A percentile compares a stretch with the other conserved stretches of the same genome.
Conservation (phyloP, 2,888 invertebrate species). For the Epirrita christyi region DNA sequence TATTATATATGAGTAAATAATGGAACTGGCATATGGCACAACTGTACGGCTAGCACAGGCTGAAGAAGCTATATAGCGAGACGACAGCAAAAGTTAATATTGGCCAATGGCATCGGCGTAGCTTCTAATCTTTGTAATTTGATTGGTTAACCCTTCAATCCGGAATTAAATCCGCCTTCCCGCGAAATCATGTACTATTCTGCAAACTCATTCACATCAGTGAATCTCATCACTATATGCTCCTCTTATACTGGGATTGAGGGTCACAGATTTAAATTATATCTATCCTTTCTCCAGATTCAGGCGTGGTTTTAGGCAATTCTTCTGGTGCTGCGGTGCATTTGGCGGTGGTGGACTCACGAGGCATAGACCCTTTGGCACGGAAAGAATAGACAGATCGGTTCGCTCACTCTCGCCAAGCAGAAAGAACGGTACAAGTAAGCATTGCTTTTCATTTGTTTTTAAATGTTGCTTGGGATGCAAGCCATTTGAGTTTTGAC, state of each 20-base stretch:
- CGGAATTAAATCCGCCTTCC: too few relatives aligned
- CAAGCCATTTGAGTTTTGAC: background rate
- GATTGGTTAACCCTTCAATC: too few relatives aligned
- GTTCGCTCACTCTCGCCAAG: constrained; percentile 88
- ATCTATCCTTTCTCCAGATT: constrained; percentile 85
- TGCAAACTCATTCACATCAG: background rate
- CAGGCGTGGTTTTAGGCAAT: constrained; percentile 95
- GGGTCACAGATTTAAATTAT: background rate
- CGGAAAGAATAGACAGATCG: constrained; percentile 91
- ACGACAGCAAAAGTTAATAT: too few relatives aligned
- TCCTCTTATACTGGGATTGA: background rate
- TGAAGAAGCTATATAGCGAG: too few relatives aligned
- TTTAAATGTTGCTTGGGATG: background rate
- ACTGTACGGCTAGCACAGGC: too few relatives aligned
- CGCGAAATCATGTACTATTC: background rate
- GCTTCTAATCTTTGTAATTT: too few relatives aligned
- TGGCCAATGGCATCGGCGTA: too few relatives aligned
- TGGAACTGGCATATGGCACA: too few relatives aligned
- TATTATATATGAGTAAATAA: too few relatives aligned
- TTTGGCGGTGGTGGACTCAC: constrained; percentile 88
- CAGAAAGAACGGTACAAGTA: constrained; percentile 80
- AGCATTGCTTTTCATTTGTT: constrained; percentile 36
- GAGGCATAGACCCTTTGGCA: constrained; percentile 90
- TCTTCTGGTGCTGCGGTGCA: constrained; percentile 94
- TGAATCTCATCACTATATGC: background rate